Evolutionary conservation across 2,113 vertebrate species (phyloP), one percentile per base, ranked within the genome.

Genomic region (Cephalopholis sonnerati): DNA sequence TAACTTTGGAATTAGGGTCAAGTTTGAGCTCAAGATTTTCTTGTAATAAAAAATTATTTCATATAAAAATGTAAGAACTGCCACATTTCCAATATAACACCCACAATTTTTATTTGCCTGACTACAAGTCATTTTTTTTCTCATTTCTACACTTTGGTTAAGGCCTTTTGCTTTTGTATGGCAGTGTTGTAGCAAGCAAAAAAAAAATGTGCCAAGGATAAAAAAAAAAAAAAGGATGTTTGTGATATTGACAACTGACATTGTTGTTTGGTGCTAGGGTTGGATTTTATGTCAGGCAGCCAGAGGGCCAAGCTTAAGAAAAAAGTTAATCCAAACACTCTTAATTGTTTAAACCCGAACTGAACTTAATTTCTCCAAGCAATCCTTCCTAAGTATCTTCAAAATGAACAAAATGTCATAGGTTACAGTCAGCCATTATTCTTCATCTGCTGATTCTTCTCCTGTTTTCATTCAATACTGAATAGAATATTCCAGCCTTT

Each of bases 401-500:
- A 44, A 22, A 77, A 59, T 68, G 18, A 63, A 54, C 12, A 70
- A 63, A 70, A 7, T 20, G 17, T 67, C 46, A 32, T 0, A 71
- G 66, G 63, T 74, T 39, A 62, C 25, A 75, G 13, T 51, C 24
- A n/a, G 62, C 29, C 5, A 13, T 53, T 70, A 67, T 71, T 59
- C 20, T 39, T 50, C 27, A 50, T 62, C 18, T 46, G 50, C 61
- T 75, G 48, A 72, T 72, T 68, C 18, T 24, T 59, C 46, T 32
- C 16, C 20, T 48, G 20, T 20, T 80, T 75, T 50, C 10, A 58
- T 79, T 75, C 22, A 54, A 5, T 18, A 27, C 25, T 62, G 41
- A 68, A 82, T 50, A 73, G 16, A 64, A 46, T n/a, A 73, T 50
- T 48, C 29, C 44, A 65, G 17, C 53, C 62, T 58, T 79, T 67